These are phyloP conservation scores for Brevimyrus niger DNA, from an alignment of 2,113 vertebrate species.

Conservation along the genomic window DNA sequence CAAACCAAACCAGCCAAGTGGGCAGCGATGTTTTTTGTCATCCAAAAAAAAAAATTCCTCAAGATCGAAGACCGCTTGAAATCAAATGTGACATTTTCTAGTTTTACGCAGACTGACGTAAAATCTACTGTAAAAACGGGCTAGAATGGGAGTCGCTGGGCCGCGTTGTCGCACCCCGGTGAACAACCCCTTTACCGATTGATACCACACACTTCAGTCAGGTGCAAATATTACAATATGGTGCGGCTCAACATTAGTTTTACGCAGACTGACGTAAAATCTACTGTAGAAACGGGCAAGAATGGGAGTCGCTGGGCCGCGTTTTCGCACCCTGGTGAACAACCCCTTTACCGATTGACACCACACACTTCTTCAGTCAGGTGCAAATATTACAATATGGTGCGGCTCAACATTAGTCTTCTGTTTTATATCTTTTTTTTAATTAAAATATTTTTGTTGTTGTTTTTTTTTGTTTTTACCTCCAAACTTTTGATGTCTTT, in stretches of 20 bases:
- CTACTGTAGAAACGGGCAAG: slow-evolving; percentile 64
- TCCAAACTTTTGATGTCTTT: slow-evolving; percentile 41
- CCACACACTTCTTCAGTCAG: slow-evolving; percentile 59
- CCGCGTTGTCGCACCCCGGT: slow-evolving; percentile 33
- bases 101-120: slow-evolving; percentile 64
- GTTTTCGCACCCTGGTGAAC: slow-evolving; percentile 34
- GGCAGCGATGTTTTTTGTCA: slow-evolving; percentile 67
- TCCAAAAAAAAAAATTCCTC: slow-evolving; percentile 44
- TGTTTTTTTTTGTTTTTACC: slow-evolving; percentile 60
- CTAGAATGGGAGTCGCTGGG: slow-evolving; percentile 35
- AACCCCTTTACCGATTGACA: slow-evolving; percentile 37
- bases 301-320: slow-evolving; percentile 33
- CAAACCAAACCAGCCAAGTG: slow-evolving; percentile 63
- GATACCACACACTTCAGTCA: slow-evolving; percentile 55
- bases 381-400: slow-evolving; percentile 62
- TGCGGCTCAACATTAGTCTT: slow-evolving; percentile 71
- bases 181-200: slow-evolving; percentile 36
- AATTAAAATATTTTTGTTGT: slow-evolving; percentile 61
- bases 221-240: slow-evolving; percentile 62
- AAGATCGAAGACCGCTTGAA: slow-evolving; percentile 58
- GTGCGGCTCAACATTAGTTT: slow-evolving; percentile 70
- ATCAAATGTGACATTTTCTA: slow-evolving; percentile 53
- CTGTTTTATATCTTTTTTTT: slow-evolving; percentile 55
- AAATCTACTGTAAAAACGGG: slow-evolving; percentile 67
- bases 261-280: slow-evolving; percentile 64